phyloP scores from a whole-genome alignment of 2,797 vertebrate genomes.

The Cacajao melanocephalus region DNA sequence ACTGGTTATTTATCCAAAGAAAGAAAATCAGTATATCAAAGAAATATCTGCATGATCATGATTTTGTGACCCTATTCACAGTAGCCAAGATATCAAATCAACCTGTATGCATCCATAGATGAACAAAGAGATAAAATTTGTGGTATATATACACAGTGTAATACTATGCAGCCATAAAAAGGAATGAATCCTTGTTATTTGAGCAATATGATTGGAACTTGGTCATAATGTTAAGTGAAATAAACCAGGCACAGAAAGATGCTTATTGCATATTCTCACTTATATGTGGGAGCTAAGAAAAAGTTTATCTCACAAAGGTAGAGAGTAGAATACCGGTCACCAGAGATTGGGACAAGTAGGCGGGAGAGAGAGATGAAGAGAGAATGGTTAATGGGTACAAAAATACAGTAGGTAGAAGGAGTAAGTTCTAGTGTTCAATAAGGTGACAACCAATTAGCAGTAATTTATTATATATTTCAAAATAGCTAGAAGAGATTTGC shows the following conservation, averaged over 20 bases:
- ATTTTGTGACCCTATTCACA: background rate
- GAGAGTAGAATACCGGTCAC: background rate
- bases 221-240: background rate
- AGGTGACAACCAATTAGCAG: background rate
- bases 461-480: background rate
- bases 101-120: background rate
- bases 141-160: background rate
- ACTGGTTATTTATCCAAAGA: background rate
- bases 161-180: background rate
- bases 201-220: background rate
- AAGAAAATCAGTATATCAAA: background rate
- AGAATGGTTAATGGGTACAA: background rate
- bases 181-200: background rate
- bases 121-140: background rate
- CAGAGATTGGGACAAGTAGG: background rate
- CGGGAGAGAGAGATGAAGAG: background rate
- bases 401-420: background rate
- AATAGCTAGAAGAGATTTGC: background rate
- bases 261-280: background rate
- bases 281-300: background rate
- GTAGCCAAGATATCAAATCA: background rate
- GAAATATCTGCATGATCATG: background rate
- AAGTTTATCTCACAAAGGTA: background rate
- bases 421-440: background rate
- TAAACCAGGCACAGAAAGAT: background rate